These are phyloP conservation scores for honey bee (Apis mellifera) DNA, from an alignment of 1,140 invertebrate genomes.

Conservation along the genomic window DNA sequence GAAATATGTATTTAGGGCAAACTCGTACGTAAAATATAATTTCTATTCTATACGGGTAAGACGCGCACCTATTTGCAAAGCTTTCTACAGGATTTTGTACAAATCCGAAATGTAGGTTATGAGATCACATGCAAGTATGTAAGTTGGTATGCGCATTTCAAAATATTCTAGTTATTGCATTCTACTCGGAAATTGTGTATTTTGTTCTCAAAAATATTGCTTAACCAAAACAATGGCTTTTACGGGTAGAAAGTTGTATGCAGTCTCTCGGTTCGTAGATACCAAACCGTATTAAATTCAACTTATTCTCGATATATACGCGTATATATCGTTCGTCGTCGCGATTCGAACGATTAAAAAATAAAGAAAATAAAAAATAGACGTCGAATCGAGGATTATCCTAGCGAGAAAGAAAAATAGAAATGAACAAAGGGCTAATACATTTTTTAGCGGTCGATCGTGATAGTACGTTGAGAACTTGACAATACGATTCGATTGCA, in stretches of 20 bases:
- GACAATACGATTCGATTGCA: slow-evolving; percentile 15
- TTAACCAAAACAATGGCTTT: not conserved
- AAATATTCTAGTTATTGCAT: not conserved
- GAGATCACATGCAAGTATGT: not conserved
- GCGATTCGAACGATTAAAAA: too few relatives aligned
- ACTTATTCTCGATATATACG: not conserved
- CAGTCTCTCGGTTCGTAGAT: too few relatives aligned
- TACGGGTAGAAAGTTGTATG: not conserved
- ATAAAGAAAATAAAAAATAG: not conserved
- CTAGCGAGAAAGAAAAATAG: not conserved
- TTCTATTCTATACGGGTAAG: not conserved
- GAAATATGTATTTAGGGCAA: not conserved
- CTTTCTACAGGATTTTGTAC: not conserved
- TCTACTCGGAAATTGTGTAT: not conserved
- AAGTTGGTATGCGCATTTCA: too few relatives aligned
- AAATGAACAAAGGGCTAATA: not conserved
- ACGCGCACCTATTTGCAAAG: not conserved
- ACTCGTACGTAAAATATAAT: not conserved
- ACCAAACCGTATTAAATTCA: not conserved
- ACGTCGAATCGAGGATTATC: not conserved
- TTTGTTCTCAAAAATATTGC: not conserved
- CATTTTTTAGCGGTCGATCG: not conserved
- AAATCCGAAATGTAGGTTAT: not conserved
- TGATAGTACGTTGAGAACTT: not conserved
- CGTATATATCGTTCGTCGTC: too few relatives aligned